phyloP scores from a whole-genome alignment of 2,888 invertebrate genomes.

The Noctua fimbriata region DNA sequence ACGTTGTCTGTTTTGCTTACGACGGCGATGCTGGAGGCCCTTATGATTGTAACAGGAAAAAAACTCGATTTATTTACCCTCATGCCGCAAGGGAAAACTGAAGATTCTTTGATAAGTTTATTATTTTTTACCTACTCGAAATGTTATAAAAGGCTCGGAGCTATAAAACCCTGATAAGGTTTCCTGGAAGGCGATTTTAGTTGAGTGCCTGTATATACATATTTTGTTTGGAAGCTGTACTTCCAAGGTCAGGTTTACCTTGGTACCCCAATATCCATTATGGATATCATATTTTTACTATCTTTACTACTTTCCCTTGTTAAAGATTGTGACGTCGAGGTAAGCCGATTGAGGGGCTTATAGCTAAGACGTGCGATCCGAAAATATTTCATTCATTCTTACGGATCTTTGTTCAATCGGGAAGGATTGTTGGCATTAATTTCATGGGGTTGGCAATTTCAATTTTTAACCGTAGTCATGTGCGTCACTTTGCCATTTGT shows the following conservation, averaged over 20 bases:
- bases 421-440: not conserved
- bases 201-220: slow-evolving; percentile 20
- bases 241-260: slow-evolving; percentile 31
- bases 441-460: not conserved
- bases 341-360: slow-evolving; percentile 13
- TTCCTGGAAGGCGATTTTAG: slow-evolving; percentile 28
- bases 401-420: slow-evolving; percentile 4
- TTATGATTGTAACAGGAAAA: slow-evolving; percentile 19
- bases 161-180: slow-evolving; percentile 48
- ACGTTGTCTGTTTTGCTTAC: not conserved
- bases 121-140: slow-evolving; percentile 39
- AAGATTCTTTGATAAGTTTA: slow-evolving; percentile 35
- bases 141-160: slow-evolving; percentile 33
- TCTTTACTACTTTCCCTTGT: slow-evolving; percentile 22
- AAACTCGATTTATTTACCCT: slow-evolving; percentile 20
- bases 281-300: slow-evolving; percentile 17
- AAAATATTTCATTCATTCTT: slow-evolving; percentile 21
- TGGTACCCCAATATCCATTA: slow-evolving; percentile 19
- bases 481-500: not conserved
- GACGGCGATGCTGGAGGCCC: not conserved
- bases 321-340: slow-evolving; percentile 1
- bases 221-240: slow-evolving; percentile 16
- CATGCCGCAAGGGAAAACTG: slow-evolving; percentile 27
- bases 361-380: slow-evolving; percentile 15
- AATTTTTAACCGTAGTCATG: not conserved